Evolutionary conservation across 2,113 vertebrate genomes (phyloP).

Genomic region (Gadus macrocephalus): DNA sequence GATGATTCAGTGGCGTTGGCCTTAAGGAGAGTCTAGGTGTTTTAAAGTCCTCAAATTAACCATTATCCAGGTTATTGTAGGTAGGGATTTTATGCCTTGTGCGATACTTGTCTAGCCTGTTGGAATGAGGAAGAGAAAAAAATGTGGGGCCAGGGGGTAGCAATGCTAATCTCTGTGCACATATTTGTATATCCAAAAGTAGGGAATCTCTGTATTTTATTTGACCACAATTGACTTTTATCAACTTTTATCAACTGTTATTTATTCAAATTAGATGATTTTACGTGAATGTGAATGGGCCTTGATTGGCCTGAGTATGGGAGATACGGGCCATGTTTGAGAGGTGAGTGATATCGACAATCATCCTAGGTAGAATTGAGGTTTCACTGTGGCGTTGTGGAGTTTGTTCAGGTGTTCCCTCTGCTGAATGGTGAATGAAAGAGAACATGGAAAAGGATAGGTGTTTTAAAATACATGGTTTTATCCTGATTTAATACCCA

Average conservation of each 20-base stretch:
- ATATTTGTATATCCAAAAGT: slow-evolving; percentile 22
- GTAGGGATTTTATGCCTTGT: slow-evolving; percentile 28
- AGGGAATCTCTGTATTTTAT: slow-evolving; percentile 41
- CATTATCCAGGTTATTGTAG: slow-evolving; percentile 30
- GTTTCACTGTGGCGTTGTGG: slow-evolving; percentile 15
- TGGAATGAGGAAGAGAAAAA: slow-evolving; percentile 20
- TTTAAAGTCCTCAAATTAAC: slow-evolving; percentile 30
- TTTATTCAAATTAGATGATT: slow-evolving; percentile 54
- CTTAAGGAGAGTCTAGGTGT: slow-evolving; percentile 33
- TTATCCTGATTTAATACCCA: slow-evolving; percentile 33
- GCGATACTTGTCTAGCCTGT: slow-evolving; percentile 10
- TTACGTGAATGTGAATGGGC: slow-evolving; percentile 42
- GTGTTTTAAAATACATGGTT: slow-evolving; percentile 9
- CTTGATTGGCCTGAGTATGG: slow-evolving; percentile 10
- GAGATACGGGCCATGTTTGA: slow-evolving; percentile 16
- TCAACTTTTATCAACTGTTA: slow-evolving; percentile 41
- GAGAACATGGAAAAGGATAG: slow-evolving; percentile 4
- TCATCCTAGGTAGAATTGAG: slow-evolving; percentile 47
- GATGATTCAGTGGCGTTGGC: slow-evolving; percentile 24
- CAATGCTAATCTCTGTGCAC: too few relatives aligned
- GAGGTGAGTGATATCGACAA: slow-evolving; percentile 54
- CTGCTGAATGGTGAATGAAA: slow-evolving; percentile 3
- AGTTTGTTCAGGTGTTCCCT: slow-evolving; percentile 19
- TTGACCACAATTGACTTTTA: slow-evolving; percentile 49
- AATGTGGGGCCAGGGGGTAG: slow-evolving; percentile 7